Conservation (phyloP, 2,888 invertebrate species). For the Alviniconcha strummeri region DNA sequence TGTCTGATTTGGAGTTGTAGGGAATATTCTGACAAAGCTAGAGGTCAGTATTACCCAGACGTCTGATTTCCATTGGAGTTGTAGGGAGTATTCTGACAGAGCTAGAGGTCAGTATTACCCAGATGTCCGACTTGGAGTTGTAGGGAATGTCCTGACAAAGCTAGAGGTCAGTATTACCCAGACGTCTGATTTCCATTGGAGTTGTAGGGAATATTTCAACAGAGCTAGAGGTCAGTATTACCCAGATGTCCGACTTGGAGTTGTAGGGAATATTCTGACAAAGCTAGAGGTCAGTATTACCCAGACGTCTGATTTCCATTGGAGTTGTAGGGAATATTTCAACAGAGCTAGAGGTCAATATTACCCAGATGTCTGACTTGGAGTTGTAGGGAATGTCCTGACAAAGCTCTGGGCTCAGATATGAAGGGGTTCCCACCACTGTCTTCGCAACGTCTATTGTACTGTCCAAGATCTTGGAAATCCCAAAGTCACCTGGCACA, state of each 20-base stretch:
- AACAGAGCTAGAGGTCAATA: too few relatives aligned
- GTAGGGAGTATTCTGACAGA: too few relatives aligned
- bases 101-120: conserved; percentile 53
- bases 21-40: conserved; percentile 70
- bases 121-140: conserved; percentile 71
- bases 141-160: conserved; percentile 68
- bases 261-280: too few relatives aligned
- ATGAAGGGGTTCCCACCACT: conserved; percentile 71
- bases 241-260: conserved; percentile 61
- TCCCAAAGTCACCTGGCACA: conserved; percentile 70
- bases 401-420: conserved; percentile 72
- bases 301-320: conserved; percentile 65
- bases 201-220: too few relatives aligned
- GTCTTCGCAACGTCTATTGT: conserved; percentile 70
- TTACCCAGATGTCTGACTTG: too few relatives aligned
- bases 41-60: too few relatives aligned
- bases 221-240: conserved; percentile 36
- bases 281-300: too few relatives aligned
- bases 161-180: too few relatives aligned
- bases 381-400: conserved; percentile 51
- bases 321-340: too few relatives aligned
- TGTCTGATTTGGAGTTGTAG: too few relatives aligned
- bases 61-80: too few relatives aligned
- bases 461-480: conserved; percentile 68
- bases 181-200: too few relatives aligned